Percentiles rank a stretch among this genome's conserved stretches.
Conservation (phyloP, 2,888 invertebrate genomes). For the Hemithea aestivaria region DNA sequence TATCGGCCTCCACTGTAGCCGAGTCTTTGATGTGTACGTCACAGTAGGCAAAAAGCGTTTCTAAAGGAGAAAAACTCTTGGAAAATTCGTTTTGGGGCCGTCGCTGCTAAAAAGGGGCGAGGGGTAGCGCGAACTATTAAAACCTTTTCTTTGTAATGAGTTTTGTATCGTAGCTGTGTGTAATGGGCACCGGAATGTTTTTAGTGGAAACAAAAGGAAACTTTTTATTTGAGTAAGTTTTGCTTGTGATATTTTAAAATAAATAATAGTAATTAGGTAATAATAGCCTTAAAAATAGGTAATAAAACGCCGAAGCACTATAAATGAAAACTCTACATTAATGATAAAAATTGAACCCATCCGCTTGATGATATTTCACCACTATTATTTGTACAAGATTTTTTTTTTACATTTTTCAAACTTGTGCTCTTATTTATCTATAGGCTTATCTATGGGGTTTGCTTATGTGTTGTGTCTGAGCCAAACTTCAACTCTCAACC, state of each 20-base stretch:
- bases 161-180: constrained; percentile 29
- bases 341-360: too few species aligned
- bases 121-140: constrained; percentile 36
- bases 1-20: constrained; percentile 39
- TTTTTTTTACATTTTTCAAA: too few species aligned
- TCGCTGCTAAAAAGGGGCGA: constrained; percentile 19
- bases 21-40: constrained; percentile 47
- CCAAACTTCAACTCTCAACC: too few species aligned
- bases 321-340: too few species aligned
- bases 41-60: constrained; percentile 45
- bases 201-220: constrained; percentile 12
- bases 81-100: constrained; percentile 45
- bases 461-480: too few species aligned
- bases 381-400: too few species aligned
- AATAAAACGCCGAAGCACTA: too few species aligned
- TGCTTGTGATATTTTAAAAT: constrained; percentile 13
- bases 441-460: too few species aligned
- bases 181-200: constrained; percentile 31
- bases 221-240: constrained; percentile 14
- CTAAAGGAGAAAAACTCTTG: constrained; percentile 38
- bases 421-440: too few species aligned
- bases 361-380: too few species aligned
- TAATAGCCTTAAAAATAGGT: too few species aligned
- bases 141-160: constrained; percentile 31
- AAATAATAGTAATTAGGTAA: too few species aligned